Percentiles rank a stretch among this genome's conserved stretches.
Evolutionary conservation across 2,888 invertebrate genomes (phyloP).

Genomic region (Harpalus rufipes): DNA sequence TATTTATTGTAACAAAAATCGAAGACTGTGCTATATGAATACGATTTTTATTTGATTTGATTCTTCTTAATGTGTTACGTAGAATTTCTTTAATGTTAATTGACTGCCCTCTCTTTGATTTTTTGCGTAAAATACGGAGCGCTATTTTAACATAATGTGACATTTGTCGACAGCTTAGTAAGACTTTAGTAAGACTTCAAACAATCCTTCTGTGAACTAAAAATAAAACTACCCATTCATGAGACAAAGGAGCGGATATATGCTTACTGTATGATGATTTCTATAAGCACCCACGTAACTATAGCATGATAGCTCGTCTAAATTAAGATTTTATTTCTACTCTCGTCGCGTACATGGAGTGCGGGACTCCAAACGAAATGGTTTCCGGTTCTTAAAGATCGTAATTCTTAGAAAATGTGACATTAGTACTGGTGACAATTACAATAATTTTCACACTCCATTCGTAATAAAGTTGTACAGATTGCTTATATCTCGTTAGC

Average conservation of each 20-base stretch:
- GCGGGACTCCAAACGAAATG: slow-evolving; percentile 48
- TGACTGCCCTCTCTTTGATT: neutral
- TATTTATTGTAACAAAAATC: no score
- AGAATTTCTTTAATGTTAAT: no score
- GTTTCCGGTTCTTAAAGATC: slow-evolving; percentile 54
- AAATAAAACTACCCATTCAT: slow-evolving; percentile 5
- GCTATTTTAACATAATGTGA: neutral
- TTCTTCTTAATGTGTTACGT: no score
- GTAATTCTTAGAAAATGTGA: slow-evolving; percentile 58
- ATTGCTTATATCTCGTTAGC: slow-evolving; percentile 48
- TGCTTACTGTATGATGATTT: slow-evolving; percentile 18
- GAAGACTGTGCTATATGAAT: no score
- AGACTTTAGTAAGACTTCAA: neutral
- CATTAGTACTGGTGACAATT: slow-evolving; percentile 53
- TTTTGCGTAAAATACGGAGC: neutral
- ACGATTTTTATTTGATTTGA: no score
- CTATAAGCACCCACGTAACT: slow-evolving; percentile 16
- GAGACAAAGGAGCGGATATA: slow-evolving; percentile 13
- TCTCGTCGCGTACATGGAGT: neutral
- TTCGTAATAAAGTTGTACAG: slow-evolving; percentile 57
- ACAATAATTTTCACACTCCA: slow-evolving; percentile 62
- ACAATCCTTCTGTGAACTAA: neutral
- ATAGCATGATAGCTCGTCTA: slow-evolving; percentile 29
- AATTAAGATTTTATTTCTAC: slow-evolving; percentile 55
- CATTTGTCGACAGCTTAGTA: neutral